A percentile compares a stretch with the other conserved stretches of the same genome.
Conservation (phyloP, 2,888 invertebrate species). For the Emmelina monodactyla region DNA sequence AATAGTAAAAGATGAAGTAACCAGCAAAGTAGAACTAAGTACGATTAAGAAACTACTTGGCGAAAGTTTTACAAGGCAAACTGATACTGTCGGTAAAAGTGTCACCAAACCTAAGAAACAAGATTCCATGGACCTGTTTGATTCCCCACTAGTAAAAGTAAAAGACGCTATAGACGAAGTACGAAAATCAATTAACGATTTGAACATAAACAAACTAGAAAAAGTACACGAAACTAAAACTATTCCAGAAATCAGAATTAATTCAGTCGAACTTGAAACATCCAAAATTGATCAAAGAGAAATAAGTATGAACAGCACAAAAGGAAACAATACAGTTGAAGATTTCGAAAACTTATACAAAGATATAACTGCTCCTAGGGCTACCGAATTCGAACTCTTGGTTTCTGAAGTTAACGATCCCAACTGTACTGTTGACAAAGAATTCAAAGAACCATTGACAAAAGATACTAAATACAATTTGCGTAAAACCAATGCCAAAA, state of each 20-base stretch:
- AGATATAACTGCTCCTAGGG: slow-evolving; percentile 33
- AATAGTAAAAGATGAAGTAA: slow-evolving; percentile 33
- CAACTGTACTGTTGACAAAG: slow-evolving; percentile 5
- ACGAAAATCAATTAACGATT: slow-evolving; percentile 21
- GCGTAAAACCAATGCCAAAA: slow-evolving; percentile 22
- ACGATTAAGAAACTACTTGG: slow-evolving; percentile 39
- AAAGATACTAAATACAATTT: slow-evolving; percentile 33
- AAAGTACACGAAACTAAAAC: no score
- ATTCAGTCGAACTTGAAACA: slow-evolving; percentile 13
- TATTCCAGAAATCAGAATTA: slow-evolving; percentile 15
- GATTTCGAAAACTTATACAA: slow-evolving; percentile 50
- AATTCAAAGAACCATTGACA: slow-evolving; percentile 11
- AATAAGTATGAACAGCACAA: slow-evolving; percentile 3
- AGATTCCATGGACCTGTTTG: slow-evolving; percentile 41
- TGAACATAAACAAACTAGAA: neutral
- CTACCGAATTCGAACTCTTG: slow-evolving; percentile 45
- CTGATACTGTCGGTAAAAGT: slow-evolving; percentile 22
- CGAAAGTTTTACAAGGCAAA: slow-evolving; percentile 29
- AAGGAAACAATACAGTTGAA: slow-evolving; percentile 33
- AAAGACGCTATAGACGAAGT: slow-evolving; percentile 17
- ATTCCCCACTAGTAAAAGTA: slow-evolving; percentile 16
- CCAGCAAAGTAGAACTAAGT: slow-evolving; percentile 28
- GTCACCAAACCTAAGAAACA: slow-evolving; percentile 26
- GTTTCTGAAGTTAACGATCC: slow-evolving; percentile 20
- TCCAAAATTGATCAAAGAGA: slow-evolving; percentile 3